Evolutionary conservation across 2,888 invertebrate genomes (phyloP).

Genomic region (Chalcosyrphus nemorum): DNA sequence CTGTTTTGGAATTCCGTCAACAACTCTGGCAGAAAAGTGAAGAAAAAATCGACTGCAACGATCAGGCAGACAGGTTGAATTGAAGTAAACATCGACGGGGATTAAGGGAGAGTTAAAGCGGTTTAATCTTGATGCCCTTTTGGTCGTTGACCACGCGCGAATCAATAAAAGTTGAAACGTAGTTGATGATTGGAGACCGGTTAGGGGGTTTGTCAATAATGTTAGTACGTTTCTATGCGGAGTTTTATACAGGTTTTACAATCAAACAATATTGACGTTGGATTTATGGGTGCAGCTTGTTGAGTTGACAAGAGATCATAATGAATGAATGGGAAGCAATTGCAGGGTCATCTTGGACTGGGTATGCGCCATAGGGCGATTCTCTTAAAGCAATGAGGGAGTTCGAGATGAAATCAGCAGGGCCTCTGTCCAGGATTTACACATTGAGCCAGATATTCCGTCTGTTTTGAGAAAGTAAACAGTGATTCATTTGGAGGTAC

Average conservation of each 20-base stretch:
- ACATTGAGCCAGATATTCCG: too few relatives aligned
- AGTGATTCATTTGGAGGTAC: too few relatives aligned
- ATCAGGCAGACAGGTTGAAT: constrained; percentile 49
- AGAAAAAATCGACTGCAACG: constrained; percentile 4
- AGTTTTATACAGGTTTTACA: background rate
- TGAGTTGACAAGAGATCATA: too few relatives aligned
- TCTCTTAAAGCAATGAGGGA: too few relatives aligned
- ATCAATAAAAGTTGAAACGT: background rate
- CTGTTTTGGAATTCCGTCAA: constrained; percentile 63
- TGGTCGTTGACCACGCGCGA: constrained; percentile 30
- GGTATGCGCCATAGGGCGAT: too few relatives aligned
- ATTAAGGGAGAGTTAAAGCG: constrained; percentile 1
- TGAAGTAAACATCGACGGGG: constrained; percentile 17
- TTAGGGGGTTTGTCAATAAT: background rate
- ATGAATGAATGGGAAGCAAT: too few relatives aligned
- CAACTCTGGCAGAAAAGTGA: constrained; percentile 10
- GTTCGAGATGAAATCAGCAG: too few relatives aligned
- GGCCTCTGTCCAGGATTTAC: too few relatives aligned
- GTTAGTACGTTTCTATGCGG: background rate
- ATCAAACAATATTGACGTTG: background rate
- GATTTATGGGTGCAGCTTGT: constrained; percentile 8
- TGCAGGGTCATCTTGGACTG: too few relatives aligned
- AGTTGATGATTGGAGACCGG: constrained; percentile 16
- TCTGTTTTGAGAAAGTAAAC: too few relatives aligned
- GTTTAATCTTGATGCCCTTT: constrained; percentile 44